A percentile compares a stretch with the other conserved stretches of the same genome.
Conservation (phyloP, 2,797 vertebrate genomes). For the Chelonia mydas region DNA sequence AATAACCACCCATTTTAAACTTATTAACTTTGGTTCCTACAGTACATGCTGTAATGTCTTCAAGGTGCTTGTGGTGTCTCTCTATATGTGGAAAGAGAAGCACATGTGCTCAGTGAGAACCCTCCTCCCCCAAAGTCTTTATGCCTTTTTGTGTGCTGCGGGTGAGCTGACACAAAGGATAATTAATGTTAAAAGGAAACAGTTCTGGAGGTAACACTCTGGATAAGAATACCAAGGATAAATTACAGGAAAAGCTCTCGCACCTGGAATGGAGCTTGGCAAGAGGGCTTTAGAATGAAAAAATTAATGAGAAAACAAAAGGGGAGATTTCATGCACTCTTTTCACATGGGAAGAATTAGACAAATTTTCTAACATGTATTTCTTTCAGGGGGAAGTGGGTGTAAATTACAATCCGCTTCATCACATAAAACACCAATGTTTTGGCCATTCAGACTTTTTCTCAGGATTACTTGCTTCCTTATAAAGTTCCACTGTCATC, state of each 20-base stretch:
- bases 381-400: neutral
- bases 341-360: constrained; percentile 56
- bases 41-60: constrained; percentile 42
- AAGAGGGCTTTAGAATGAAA: constrained; percentile 3
- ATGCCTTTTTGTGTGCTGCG: neutral
- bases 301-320: constrained; percentile 39
- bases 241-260: constrained; percentile 58
- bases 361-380: constrained; percentile 39
- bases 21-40: constrained; percentile 36
- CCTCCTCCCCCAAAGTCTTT: neutral
- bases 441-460: neutral
- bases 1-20: constrained; percentile 33
- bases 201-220: constrained; percentile 50
- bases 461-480: neutral
- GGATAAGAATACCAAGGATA: constrained; percentile 44
- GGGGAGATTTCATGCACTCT: neutral
- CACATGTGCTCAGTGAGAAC: constrained; percentile 45
- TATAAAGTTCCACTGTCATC: neutral
- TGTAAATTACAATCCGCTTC: constrained; percentile 11
- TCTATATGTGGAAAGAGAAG: neutral
- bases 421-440: neutral
- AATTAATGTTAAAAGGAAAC: constrained; percentile 61
- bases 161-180: neutral
- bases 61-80: constrained; percentile 23
- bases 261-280: constrained; percentile 1